phyloP scores from a whole-genome alignment of 2,797 vertebrate genomes.

The Parotocinclus haroldoi region DNA sequence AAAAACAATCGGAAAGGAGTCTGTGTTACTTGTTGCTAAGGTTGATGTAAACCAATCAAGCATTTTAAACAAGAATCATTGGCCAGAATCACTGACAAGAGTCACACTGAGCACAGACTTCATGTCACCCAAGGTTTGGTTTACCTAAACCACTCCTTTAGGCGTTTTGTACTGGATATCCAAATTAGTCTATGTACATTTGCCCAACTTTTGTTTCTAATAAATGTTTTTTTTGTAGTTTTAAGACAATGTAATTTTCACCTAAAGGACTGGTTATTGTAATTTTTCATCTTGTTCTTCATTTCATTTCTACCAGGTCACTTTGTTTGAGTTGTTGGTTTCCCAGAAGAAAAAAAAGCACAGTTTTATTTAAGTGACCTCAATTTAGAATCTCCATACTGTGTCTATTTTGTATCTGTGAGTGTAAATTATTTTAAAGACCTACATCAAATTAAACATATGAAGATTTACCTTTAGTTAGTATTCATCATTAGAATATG shows the following conservation, averaged over 20 bases:
- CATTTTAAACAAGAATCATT: neutral
- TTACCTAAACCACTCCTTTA: slow-evolving; percentile 94
- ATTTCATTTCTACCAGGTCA: slow-evolving; percentile 86
- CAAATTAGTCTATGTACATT: neutral
- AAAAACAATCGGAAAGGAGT: no score
- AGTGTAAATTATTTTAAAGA: neutral
- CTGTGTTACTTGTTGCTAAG: neutral
- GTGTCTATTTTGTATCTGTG: slow-evolving; percentile 72
- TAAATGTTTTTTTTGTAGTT: neutral
- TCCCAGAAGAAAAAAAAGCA: slow-evolving; percentile 66
- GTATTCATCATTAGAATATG: no score
- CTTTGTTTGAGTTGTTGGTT: slow-evolving; percentile 86
- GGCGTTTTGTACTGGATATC: slow-evolving; percentile 68
- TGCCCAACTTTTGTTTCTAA: slow-evolving; percentile 6
- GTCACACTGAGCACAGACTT: slow-evolving; percentile 2
- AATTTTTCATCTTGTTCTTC: slow-evolving; percentile 65
- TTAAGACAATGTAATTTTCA: slow-evolving; percentile 57
- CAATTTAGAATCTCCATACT: slow-evolving; percentile 97
- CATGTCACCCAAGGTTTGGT: slow-evolving; percentile 93
- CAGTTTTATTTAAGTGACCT: slow-evolving; percentile 96
- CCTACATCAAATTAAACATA: no score
- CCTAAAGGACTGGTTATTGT: slow-evolving; percentile 94
- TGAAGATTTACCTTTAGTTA: no score
- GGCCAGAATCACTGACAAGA: neutral
- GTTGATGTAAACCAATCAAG: no score